Evolutionary conservation across 2,797 vertebrate species (phyloP), one percentile per base, ranked within the genome.

Genomic region (Muscicapa striata): DNA sequence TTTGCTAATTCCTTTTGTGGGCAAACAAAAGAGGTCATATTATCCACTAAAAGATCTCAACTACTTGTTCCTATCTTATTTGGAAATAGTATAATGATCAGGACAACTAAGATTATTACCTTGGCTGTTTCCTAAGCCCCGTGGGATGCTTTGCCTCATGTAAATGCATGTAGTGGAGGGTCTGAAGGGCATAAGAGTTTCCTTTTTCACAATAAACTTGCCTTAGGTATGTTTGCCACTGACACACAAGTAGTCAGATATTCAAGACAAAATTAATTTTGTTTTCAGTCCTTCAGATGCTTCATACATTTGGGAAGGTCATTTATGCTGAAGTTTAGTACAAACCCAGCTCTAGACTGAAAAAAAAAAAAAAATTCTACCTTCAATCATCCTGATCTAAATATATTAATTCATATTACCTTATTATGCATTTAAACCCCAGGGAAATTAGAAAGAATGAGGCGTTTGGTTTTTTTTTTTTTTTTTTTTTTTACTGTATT

Each of bases 281-380:
- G 72, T 12, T 84, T 95, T 90, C 24, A 19, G 57, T 64, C 68
- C 48, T 93, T 94, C 74, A 67, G n/a, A 40, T 85, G 36, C 58
- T 82, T 67, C 61, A 91, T 74, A 61, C 34, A 64, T 83, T 89
- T 93, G 62, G 45, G 64, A 92, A 95, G 84, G 91, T 95, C 72
- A 69, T 86, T 93, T 82, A 43, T 77, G 43, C 48, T 92, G 40
- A 82, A 87, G 29, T 78, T 90, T 74, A 80, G 9, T 36, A 87
- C 20, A 70, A 83, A 80, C 1, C 4, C 14, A 83, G 14, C 10
- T 80, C 64, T 43, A 49, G 29, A 83, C 38, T n/a, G 17, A 46
- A 77, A 87, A 80, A 84, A 79, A 84, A 34, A 34, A 34, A 67
- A 62, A 27, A 29, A 66, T 40, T 69, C 51, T 66, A 55, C 34